A percentile compares a stretch with the other conserved stretches of the same genome.
Evolutionary conservation across 1,140 invertebrate genomes (phyloP).

Genomic region (Macrobrachium nipponense): DNA sequence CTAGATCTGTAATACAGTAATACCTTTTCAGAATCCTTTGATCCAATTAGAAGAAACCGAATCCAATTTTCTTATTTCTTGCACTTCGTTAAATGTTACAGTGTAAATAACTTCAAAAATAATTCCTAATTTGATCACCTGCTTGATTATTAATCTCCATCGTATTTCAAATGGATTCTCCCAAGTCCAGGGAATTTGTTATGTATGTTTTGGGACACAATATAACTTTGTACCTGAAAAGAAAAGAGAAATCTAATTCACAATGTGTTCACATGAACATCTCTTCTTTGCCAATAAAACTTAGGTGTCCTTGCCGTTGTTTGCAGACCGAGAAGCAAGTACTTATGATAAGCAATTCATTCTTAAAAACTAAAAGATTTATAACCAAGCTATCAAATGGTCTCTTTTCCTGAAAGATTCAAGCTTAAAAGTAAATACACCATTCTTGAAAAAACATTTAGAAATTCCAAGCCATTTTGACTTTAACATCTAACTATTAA

Average conservation of each 20-base stretch:
- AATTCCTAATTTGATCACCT: conserved; percentile 44
- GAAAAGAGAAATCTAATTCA: background rate
- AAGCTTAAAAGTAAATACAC: too few relatives aligned
- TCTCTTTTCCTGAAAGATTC: too few relatives aligned
- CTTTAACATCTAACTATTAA: too few relatives aligned
- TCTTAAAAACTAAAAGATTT: too few relatives aligned
- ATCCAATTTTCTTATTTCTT: background rate
- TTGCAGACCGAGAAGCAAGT: too few relatives aligned
- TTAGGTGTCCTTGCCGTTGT: too few relatives aligned
- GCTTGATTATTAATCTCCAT: conserved; percentile 34
- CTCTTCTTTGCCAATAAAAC: too few relatives aligned
- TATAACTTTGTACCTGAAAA: conserved; percentile 55
- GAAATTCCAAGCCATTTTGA: too few relatives aligned
- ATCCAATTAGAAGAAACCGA: background rate
- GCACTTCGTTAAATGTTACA: background rate
- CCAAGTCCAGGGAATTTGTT: conserved; percentile 18
- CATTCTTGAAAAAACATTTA: too few relatives aligned
- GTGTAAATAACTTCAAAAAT: conserved; percentile 36
- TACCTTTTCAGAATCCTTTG: conserved; percentile 28
- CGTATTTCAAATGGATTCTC: conserved; percentile 21
- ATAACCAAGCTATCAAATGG: too few relatives aligned
- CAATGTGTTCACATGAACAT: background rate
- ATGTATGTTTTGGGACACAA: conserved; percentile 21
- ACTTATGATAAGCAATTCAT: too few relatives aligned
- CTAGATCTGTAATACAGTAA: conserved; percentile 17